Conservation (phyloP, 2,888 invertebrate species). For the Tetramorium bicarinatum region DNA sequence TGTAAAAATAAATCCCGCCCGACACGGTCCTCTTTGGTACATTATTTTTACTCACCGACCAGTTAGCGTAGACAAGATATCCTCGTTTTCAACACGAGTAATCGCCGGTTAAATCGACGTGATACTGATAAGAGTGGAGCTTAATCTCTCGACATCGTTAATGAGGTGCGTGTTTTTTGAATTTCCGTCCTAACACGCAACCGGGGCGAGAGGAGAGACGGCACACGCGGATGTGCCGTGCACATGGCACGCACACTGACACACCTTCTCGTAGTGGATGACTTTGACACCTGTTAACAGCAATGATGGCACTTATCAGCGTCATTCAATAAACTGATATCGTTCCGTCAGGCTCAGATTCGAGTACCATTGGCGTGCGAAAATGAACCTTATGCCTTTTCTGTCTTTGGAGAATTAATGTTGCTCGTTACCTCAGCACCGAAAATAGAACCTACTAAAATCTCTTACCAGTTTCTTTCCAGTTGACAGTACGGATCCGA, state of each 20-base stretch:
- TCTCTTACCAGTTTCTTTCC: not conserved
- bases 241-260: not conserved
- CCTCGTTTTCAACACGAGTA: not conserved
- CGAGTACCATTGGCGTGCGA: not conserved
- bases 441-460: not conserved
- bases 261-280: not conserved
- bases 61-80: not conserved
- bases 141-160: constrained; percentile 39
- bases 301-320: not conserved
- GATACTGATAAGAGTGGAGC: constrained; percentile 30
- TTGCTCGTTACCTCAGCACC: not conserved
- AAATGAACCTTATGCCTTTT: not conserved
- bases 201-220: not conserved
- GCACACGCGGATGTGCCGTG: not conserved
- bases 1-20: not conserved
- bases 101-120: not conserved
- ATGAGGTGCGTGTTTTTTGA: constrained; percentile 35
- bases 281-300: constrained; percentile 7
- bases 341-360: not conserved
- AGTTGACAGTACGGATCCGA: not conserved
- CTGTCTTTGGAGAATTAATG: not conserved
- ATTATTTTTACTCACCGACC: not conserved
- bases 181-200: constrained; percentile 5
- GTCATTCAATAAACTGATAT: not conserved
- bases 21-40: too few species aligned